Percentiles rank a stretch among this genome's conserved stretches.
Evolutionary conservation across 2,888 invertebrate species (phyloP).

Genomic region (Bellardia bayeri): DNA sequence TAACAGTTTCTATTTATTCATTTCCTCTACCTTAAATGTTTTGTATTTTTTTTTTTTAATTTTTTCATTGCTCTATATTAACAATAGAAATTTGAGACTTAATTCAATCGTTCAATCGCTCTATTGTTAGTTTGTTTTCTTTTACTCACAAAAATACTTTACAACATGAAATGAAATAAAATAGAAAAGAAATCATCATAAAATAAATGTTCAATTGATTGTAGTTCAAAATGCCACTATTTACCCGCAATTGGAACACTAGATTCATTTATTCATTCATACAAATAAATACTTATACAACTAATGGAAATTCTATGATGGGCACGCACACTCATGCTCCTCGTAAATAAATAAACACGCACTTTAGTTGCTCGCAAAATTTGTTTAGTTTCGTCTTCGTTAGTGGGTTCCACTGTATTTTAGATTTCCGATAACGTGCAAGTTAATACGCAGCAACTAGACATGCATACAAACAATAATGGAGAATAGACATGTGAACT

Average conservation of each 20-base stretch:
- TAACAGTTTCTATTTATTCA: background rate
- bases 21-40: slow-evolving; percentile 29
- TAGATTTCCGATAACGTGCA: slow-evolving; percentile 7
- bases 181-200: slow-evolving; percentile 17
- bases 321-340: background rate
- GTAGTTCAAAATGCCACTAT: slow-evolving; percentile 67
- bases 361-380: slow-evolving; percentile 12
- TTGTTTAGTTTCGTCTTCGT: background rate
- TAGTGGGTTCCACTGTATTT: background rate
- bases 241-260: slow-evolving; percentile 64
- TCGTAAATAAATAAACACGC: slow-evolving; percentile 35
- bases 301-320: slow-evolving; percentile 22
- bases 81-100: slow-evolving; percentile 29
- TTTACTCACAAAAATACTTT: slow-evolving; percentile 3
- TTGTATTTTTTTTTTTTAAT: background rate
- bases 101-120: slow-evolving; percentile 20
- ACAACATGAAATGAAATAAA: background rate
- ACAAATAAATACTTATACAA: slow-evolving; percentile 5
- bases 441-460: too few species aligned
- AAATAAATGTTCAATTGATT: slow-evolving; percentile 64
- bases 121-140: slow-evolving; percentile 35
- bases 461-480: background rate
- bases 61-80: background rate
- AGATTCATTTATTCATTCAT: slow-evolving; percentile 27
- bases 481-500: slow-evolving; percentile 30